Evolutionary conservation across 1,140 invertebrate genomes (phyloP).

Genomic region (Monomorium pharaonis): DNA sequence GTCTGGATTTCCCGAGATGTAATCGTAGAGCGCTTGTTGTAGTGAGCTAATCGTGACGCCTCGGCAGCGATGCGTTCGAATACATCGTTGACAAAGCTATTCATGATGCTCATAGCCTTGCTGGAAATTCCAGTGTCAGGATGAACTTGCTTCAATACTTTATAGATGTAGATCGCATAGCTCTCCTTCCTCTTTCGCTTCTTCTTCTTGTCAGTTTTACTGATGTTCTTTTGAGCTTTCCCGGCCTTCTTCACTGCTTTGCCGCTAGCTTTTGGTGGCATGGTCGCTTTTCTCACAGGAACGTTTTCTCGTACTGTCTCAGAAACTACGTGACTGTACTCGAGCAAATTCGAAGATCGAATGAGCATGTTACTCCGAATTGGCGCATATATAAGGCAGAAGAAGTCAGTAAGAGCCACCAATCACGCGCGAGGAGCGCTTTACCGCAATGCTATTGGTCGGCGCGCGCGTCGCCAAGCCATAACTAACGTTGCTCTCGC

Average conservation of each 20-base stretch:
- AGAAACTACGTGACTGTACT: too few relatives aligned
- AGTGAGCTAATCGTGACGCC: constrained; percentile 84
- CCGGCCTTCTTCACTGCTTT: constrained; percentile 86
- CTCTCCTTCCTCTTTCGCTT: constrained; percentile 88
- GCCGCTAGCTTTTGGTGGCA: constrained; percentile 84
- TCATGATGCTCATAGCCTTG: constrained; percentile 89
- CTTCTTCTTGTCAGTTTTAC: constrained; percentile 86
- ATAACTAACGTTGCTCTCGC: not conserved
- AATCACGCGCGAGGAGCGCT: constrained; percentile 30
- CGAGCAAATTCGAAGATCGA: not conserved
- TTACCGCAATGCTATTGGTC: constrained; percentile 9
- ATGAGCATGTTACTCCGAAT: not conserved
- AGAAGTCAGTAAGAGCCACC: not conserved
- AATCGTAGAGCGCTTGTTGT: constrained; percentile 86
- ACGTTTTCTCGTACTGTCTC: not conserved
- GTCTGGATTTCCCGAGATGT: constrained; percentile 83
- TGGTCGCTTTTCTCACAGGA: constrained; percentile 37
- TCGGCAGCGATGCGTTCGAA: constrained; percentile 88
- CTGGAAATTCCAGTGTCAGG: constrained; percentile 86
- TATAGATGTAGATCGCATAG: constrained; percentile 90
- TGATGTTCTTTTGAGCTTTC: constrained; percentile 86
- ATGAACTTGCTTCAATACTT: constrained; percentile 90
- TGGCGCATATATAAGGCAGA: not conserved
- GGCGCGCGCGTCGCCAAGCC: not conserved
- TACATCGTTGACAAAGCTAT: constrained; percentile 87